Percentiles rank a stretch among this genome's conserved stretches.
phyloP scores from a whole-genome alignment of 1,140 invertebrate species.

The Sitodiplosis mosellana region DNA sequence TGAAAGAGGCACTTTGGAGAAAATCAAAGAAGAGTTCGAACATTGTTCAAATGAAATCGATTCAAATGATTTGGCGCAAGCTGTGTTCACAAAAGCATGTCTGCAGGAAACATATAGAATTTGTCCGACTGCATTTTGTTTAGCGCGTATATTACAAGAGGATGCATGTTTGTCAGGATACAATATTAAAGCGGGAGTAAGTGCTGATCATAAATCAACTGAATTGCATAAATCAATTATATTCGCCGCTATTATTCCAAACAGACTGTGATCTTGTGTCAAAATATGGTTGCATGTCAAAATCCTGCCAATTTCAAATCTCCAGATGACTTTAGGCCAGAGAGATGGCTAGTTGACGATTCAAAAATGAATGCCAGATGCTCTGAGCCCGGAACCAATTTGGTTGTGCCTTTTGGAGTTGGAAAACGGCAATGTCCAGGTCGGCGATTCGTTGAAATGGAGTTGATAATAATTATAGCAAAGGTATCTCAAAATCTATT shows the following conservation, averaged over 20 bases:
- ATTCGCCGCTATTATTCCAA: neutral
- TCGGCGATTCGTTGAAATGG: conserved; percentile 61
- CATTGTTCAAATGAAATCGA: conserved; percentile 35
- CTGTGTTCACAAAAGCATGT: conserved; percentile 66
- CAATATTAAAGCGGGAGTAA: conserved; percentile 55
- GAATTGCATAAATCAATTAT: conserved; percentile 4
- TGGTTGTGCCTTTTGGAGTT: conserved; percentile 74
- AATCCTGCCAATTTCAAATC: conserved; percentile 59
- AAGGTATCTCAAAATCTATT: conserved; percentile 32
- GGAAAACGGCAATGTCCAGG: conserved; percentile 67
- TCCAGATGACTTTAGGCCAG: conserved; percentile 55
- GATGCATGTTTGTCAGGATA: conserved; percentile 60
- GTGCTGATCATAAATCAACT: too few relatives aligned
- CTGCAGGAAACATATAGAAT: conserved; percentile 71
- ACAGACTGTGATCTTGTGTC: conserved; percentile 67
- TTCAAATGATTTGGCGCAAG: conserved; percentile 38
- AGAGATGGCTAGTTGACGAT: conserved; percentile 52
- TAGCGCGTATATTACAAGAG: conserved; percentile 59
- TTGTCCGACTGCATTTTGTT: conserved; percentile 62
- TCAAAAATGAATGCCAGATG: conserved; percentile 22
- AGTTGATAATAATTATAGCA: conserved; percentile 51
- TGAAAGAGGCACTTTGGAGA: conserved; percentile 46
- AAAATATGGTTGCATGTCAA: conserved; percentile 65
- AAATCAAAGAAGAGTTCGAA: conserved; percentile 55
- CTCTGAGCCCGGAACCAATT: conserved; percentile 28